Base-by-base conservation (phyloP, 2,113 vertebrate species). In the Podocnemis expansa region DNA sequence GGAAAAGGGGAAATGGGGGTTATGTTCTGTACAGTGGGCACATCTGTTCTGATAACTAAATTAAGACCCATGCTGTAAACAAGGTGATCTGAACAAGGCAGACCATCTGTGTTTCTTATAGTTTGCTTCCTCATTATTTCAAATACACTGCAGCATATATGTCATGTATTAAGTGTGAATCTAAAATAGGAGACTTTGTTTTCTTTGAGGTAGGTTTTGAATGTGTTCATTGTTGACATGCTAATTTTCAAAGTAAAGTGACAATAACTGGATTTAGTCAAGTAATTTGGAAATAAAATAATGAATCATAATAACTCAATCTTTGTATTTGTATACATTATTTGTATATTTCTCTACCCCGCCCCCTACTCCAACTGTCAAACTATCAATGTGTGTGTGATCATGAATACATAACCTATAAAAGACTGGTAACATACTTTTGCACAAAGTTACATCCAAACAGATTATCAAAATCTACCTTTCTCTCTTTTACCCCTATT, bases 21-120 rank as follows among this genome's bases (percentile, higher is more conserved):
- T 96, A 84, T 56, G 58, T 52, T 91, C 6, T 80, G 63, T 95
- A 93, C 24, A 75, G 67, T 90, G 78, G 54, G 78, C 91, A 96
- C 93, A 97, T 94, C 94, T 97, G 92, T 96, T 97, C 91, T 83
- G 76, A 89, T 93, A 94, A 93, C 73, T 82, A 60, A 95, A 95
- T 96, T 95, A 84, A 86, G 82, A 25, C 45, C 73, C 75, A 58
- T 0, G 0, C 19, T 75, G 85, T 89, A 94, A 96, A 94, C 85
- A 95, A 93, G 87, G 85, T 95, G 89, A 95, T 93, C 84, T 34
- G 54, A 95, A 94, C 78, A 95, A 92, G 55, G 34, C 45, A 55
- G 82, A 82, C 90, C 78, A 96, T 96, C 96, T 95, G 91, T 92
- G 88, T 90, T 94, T 82, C 67, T 88, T 94, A 79, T 56, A 94